A percentile compares a stretch with the other conserved stretches of the same genome.
phyloP scores from a whole-genome alignment of 1,140 invertebrate genomes.

The Solenopsis fugax region DNA sequence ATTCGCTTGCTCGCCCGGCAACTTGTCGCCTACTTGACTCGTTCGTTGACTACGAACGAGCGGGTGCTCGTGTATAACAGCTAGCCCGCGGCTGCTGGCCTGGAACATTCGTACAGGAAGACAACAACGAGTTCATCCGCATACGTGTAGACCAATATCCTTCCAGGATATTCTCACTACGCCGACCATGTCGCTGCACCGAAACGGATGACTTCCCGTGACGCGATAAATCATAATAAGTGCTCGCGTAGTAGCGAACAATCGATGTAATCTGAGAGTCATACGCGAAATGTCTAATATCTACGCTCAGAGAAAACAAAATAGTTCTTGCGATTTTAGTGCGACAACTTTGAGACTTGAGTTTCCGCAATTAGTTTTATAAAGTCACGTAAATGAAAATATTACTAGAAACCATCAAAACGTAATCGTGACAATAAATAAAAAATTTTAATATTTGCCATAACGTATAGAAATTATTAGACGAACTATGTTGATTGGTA shows the following conservation, averaged over 20 bases:
- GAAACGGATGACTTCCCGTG: not conserved
- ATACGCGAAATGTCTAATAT: not conserved
- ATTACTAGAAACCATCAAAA: not conserved
- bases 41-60: constrained; percentile 34
- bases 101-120: not conserved
- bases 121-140: not conserved
- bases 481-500: not conserved
- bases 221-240: not conserved
- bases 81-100: not conserved
- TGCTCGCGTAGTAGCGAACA: not conserved
- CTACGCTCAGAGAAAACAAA: not conserved
- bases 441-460: not conserved
- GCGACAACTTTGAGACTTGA: not conserved
- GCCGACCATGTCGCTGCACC: not conserved
- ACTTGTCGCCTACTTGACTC: constrained; percentile 40
- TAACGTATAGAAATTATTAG: not conserved
- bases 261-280: not conserved
- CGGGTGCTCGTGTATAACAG: constrained; percentile 20
- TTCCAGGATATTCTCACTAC: not conserved
- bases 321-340: not conserved
- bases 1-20: constrained; percentile 30
- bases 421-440: not conserved
- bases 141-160: not conserved
- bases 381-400: not conserved
- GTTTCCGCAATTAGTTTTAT: not conserved